phyloP scores from a whole-genome alignment of 2,888 invertebrate genomes.

The Lasioglossum morio region DNA sequence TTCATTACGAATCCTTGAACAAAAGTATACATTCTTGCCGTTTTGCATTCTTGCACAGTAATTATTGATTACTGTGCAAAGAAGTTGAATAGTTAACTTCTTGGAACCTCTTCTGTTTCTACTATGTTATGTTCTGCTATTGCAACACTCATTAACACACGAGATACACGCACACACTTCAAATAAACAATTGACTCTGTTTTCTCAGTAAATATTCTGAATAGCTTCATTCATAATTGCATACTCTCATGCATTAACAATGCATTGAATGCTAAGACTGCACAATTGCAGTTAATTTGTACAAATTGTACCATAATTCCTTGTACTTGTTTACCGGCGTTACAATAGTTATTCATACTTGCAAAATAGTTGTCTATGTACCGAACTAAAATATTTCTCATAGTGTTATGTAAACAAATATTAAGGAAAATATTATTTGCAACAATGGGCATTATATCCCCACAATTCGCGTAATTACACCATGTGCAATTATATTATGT shows the following conservation, averaged over 20 bases:
- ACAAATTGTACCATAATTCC: background rate
- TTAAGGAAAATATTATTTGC: background rate
- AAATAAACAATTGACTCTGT: background rate
- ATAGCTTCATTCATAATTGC: conserved; percentile 2
- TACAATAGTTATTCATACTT: background rate
- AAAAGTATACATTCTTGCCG: background rate
- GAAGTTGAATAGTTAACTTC: background rate
- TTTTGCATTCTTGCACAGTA: background rate
- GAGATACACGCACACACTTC: background rate
- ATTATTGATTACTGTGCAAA: background rate
- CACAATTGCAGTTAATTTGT: background rate
- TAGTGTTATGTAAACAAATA: background rate
- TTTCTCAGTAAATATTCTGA: background rate
- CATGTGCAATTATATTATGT: background rate
- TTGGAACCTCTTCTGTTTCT: background rate
- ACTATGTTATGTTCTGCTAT: background rate
- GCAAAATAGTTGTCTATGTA: background rate
- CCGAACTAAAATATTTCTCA: background rate
- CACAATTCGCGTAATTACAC: background rate
- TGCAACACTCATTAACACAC: background rate
- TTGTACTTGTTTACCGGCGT: background rate
- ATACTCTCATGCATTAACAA: background rate
- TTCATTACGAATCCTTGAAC: background rate
- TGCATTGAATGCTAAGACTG: background rate
- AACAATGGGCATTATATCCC: background rate